Percentiles rank a stretch among this genome's conserved stretches.
phyloP scores from a whole-genome alignment of 2,797 vertebrate genomes.

The Arnoldichthys spilopterus region DNA sequence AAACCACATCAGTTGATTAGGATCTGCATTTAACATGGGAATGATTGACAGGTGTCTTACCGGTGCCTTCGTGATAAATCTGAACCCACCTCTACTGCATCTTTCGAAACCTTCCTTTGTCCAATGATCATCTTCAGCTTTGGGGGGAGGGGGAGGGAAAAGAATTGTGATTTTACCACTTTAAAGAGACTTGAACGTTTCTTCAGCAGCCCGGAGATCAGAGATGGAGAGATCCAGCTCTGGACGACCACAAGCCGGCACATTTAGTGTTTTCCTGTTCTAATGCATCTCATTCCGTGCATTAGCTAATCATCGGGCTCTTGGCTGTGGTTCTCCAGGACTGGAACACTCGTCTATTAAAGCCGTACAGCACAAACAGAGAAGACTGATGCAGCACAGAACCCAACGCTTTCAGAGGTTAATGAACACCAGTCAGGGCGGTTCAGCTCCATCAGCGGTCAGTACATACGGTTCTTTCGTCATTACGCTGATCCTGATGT shows the following conservation, averaged over 20 bases:
- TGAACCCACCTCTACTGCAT: slow-evolving; percentile 66
- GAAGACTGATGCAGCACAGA: background rate
- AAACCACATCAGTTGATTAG: too few species aligned
- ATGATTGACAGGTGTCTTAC: too few species aligned
- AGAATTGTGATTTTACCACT: background rate
- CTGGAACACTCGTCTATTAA: background rate
- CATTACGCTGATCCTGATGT: too few species aligned
- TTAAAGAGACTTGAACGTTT: background rate
- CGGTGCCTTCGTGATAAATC: too few species aligned
- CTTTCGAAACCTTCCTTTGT: slow-evolving; percentile 76
- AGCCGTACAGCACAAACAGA: too few species aligned
- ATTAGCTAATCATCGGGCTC: slow-evolving; percentile 20
- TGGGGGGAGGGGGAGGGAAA: slow-evolving; percentile 40
- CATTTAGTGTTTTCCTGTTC: background rate
- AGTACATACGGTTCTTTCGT: too few species aligned
- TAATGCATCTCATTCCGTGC: slow-evolving; percentile 10
- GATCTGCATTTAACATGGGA: too few species aligned
- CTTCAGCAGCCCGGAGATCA: background rate
- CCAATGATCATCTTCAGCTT: slow-evolving; percentile 94
- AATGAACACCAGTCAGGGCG: background rate
- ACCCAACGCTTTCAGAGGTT: background rate
- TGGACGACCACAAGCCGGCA: background rate
- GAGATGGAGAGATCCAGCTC: background rate
- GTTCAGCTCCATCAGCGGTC: background rate
- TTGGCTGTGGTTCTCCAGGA: slow-evolving; percentile 6